A percentile compares a stretch with the other conserved stretches of the same genome.
Evolutionary conservation across 2,797 vertebrate genomes (phyloP).

Genomic region (Cercopithecus petaurista): DNA sequence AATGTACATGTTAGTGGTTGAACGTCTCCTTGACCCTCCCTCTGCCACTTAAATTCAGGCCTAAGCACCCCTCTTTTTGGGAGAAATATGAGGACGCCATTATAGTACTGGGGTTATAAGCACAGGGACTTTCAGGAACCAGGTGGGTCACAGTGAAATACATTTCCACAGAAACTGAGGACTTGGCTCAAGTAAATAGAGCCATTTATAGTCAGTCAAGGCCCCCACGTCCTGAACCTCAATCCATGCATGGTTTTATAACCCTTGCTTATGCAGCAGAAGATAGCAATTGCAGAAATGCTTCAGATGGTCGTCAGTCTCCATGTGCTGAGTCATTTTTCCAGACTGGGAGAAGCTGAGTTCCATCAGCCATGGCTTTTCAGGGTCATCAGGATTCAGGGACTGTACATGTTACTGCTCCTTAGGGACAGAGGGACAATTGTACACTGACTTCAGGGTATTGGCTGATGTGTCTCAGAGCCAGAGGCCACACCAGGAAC

Average conservation of each 20-base stretch:
- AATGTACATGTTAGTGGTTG: neutral
- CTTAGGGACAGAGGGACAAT: neutral
- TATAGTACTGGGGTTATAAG: neutral
- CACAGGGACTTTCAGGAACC: neutral
- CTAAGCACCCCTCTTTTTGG: neutral
- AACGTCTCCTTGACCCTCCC: neutral
- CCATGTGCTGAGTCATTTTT: neutral
- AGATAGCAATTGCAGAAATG: neutral
- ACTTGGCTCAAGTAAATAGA: neutral
- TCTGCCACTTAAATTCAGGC: neutral
- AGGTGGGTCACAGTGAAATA: neutral
- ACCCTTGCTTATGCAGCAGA: neutral
- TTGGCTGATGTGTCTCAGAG: neutral
- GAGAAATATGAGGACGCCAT: neutral
- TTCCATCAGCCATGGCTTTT: neutral
- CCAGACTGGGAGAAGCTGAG: neutral
- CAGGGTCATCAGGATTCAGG: neutral
- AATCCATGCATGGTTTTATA: neutral
- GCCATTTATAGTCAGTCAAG: neutral
- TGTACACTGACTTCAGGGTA: neutral
- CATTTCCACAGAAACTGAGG: neutral
- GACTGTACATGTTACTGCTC: neutral
- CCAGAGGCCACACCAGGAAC: neutral
- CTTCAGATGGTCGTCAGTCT: neutral
- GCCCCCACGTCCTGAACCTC: neutral